phyloP scores from a whole-genome alignment of 2,797 vertebrate species.

The Hephaestus fuliginosus region DNA sequence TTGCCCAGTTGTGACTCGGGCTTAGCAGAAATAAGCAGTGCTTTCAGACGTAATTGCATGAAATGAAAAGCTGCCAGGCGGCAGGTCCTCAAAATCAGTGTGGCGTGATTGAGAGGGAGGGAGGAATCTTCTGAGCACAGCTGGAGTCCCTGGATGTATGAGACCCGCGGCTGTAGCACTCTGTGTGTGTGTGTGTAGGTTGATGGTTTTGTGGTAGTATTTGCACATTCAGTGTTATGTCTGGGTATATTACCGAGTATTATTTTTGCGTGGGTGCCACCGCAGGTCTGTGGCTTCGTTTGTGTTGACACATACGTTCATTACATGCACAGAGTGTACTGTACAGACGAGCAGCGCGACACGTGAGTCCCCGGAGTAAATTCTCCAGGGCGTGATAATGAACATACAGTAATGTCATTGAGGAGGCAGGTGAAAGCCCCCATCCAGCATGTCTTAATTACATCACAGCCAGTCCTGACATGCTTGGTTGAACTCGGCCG shows the following conservation, averaged over 20 bases:
- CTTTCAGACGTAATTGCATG: constrained; percentile 75
- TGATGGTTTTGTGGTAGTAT: constrained; percentile 49
- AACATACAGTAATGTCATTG: constrained; percentile 45
- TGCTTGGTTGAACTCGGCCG: constrained; percentile 61
- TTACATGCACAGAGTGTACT: not conserved
- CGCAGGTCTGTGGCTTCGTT: constrained; percentile 14
- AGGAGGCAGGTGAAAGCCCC: constrained; percentile 58
- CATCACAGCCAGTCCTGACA: constrained; percentile 57
- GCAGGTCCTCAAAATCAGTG: constrained; percentile 77
- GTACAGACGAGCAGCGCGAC: constrained; percentile 10
- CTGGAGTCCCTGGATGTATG: constrained; percentile 67
- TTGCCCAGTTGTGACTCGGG: constrained; percentile 61
- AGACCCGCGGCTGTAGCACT: constrained; percentile 50
- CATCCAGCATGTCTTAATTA: constrained; percentile 66
- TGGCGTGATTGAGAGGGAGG: constrained; percentile 75
- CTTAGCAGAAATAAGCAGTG: constrained; percentile 62
- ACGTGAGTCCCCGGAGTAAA: constrained; percentile 1
- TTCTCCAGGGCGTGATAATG: constrained; percentile 35
- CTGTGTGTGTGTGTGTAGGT: constrained; percentile 56
- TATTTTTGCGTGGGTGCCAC: constrained; percentile 43
- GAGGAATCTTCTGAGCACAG: constrained; percentile 72
- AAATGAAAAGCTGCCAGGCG: constrained; percentile 77
- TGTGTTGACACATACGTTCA: constrained; percentile 10
- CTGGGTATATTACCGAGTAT: constrained; percentile 53
- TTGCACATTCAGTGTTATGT: constrained; percentile 59